Evolutionary conservation across 2,113 vertebrate genomes (phyloP), one percentile per base, ranked within the genome.

Genomic region (Rhinopomastus cyanomelas): DNA sequence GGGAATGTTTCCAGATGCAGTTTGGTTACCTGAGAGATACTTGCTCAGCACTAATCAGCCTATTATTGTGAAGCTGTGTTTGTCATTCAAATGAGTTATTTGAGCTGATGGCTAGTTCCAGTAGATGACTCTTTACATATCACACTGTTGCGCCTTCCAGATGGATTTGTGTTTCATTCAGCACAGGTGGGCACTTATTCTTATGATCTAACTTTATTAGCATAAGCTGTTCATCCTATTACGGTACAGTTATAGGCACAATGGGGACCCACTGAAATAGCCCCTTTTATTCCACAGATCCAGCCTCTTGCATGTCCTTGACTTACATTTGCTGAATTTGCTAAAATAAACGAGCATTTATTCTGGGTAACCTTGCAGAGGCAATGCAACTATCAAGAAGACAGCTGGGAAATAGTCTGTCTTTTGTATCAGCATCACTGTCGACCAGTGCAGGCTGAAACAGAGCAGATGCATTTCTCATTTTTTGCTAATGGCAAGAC

Each of bases 161-260:
- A 91, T 87, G 92, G 81, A 82, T 94, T 84, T 91, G 62, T 90
- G 81, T 92, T 95, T 95, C 86, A 82, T 74, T 88, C 81, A 88
- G 90, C 93, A 94, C 94, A 96, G 88, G 92, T 95, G 84, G 81
- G 84, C 86, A 93, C 88, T 95, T 93, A 94, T 83, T 95, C 90
- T 91, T 83, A 90, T 87, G 77, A 93, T 85, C 53, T 94, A 91
- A 90, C 86, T 93, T 89, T 90, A 93, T 94, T 94, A 96, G 88
- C 88, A 95, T 96, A 95, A 95, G 91, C 83, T 29, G 29, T 75
- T 96, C 88, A 95, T 88, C 92, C 78, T 88, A 3, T 94, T 88
- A 95, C 32, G 64, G 59, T 60, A 48, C 6, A 85, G 77, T 89
- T 87, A 93, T 18, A 93, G 88, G 81, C 92, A 95, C 88, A 93